phyloP scores from a whole-genome alignment of 2,888 invertebrate genomes.

The Oeneis ivallda region DNA sequence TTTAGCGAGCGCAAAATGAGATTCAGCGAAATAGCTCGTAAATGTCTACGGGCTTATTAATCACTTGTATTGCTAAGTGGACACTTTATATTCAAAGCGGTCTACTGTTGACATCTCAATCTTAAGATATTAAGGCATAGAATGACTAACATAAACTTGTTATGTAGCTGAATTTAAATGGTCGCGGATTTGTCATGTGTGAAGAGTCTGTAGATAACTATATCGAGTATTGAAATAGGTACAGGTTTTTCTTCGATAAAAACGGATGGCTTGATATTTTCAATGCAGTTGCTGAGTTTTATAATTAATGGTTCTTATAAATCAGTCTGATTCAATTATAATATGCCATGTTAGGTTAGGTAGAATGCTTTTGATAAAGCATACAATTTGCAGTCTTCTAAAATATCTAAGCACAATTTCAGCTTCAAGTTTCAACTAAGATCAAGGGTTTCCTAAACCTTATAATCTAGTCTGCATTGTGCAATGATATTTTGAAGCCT shows the following conservation, averaged over 20 bases:
- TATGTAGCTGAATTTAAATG: slow-evolving; percentile 37
- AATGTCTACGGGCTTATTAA: slow-evolving; percentile 62
- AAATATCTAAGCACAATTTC: too few species aligned
- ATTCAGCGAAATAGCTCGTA: slow-evolving; percentile 62
- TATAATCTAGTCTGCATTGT: too few species aligned
- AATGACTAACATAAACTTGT: slow-evolving; percentile 40
- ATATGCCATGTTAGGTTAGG: neutral
- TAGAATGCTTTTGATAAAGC: neutral
- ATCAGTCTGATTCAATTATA: neutral
- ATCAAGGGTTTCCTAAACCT: too few species aligned
- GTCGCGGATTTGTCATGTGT: slow-evolving; percentile 28
- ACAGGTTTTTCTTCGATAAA: slow-evolving; percentile 25
- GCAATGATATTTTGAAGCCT: too few species aligned
- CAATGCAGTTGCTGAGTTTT: neutral
- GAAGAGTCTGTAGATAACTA: slow-evolving; percentile 23
- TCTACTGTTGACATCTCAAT: slow-evolving; percentile 71
- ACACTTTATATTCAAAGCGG: slow-evolving; percentile 69
- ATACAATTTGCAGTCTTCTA: too few species aligned
- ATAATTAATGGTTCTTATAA: neutral
- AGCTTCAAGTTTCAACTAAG: too few species aligned
- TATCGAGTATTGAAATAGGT: slow-evolving; percentile 28
- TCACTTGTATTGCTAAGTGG: slow-evolving; percentile 63
- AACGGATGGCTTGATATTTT: too few species aligned
- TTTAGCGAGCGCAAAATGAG: slow-evolving; percentile 35
- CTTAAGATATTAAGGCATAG: slow-evolving; percentile 51